Base-by-base conservation (phyloP, 2,797 vertebrate species). In the Danio albolineatus region DNA sequence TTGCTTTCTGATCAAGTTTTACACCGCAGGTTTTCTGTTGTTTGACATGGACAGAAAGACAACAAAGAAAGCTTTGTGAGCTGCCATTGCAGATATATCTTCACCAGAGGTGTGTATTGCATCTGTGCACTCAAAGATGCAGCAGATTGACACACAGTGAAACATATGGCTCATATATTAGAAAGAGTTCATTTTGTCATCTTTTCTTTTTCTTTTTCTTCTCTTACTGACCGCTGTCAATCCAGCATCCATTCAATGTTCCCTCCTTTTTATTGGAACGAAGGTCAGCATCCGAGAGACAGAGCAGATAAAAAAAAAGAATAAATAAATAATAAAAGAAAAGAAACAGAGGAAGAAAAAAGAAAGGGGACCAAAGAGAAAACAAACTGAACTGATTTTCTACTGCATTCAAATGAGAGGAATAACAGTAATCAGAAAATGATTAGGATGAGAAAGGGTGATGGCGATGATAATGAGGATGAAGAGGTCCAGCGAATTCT, bases 221-320 rank as follows among this genome's bases (percentile, higher is more conserved):
- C 81, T 83, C 91, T 91, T 94, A 94, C 91, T 92, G 92, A 2
- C 92, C 91, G 85, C 93, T 94, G 94, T 94, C 93, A 83, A 91
- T 95, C 94, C 94, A 95, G 91, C 93, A 93, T 89, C 94, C 93
- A 77, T 92, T 94, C 89, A 93, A 90, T 44, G 93, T 90, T 86
- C 92, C 92, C 87, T 91, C 93, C 84, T 84, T 87, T 84, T 78
- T 85, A 91, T 90, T 90, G 89, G 78, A 82, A 84, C 75, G 82
- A 88, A 87, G 86, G 78, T 82, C 87, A 85, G 80, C 62, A 89
- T 88, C 86, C 89, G 19, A 88, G 90, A 90, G 83, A 84, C 79
- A 81, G 85, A 80, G 77, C 67, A 85, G 86, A 87, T 80, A 78
- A 90, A 88, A 89, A 56, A 67, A 13, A 44, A 51, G n/a, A 28